These are phyloP conservation scores for Brachystomella parvula DNA, from an alignment of 1,140 invertebrate genomes.

Conservation along the genomic window DNA sequence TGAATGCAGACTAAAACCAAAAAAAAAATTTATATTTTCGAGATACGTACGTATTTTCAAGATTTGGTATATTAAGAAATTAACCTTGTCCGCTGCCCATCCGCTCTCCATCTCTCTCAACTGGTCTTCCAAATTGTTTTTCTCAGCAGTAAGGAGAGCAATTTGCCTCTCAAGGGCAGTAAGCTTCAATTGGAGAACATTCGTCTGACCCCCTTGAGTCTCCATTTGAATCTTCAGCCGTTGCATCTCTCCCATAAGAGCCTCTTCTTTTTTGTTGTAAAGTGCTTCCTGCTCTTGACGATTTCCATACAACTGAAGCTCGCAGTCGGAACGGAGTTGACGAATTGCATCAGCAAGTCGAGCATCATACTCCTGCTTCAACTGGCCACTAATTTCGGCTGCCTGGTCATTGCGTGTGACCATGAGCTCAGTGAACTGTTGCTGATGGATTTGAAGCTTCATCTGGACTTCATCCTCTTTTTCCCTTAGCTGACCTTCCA, in stretches of 20 bases:
- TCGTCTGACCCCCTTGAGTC: neutral
- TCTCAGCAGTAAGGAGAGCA: neutral
- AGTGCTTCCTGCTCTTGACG: slow-evolving; percentile 1
- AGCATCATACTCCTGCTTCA: slow-evolving; percentile 11
- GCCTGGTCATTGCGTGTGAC: neutral
- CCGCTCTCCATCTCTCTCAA: neutral
- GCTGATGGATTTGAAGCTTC: slow-evolving; percentile 3
- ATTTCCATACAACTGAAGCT: neutral
- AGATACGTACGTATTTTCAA: neutral
- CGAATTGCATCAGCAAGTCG: slow-evolving; percentile 8
- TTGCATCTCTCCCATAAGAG: neutral
- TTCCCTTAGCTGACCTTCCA: slow-evolving; percentile 1
- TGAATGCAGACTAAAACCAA: neutral
- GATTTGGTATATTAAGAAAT: too few relatives aligned
- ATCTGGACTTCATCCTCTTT: slow-evolving; percentile 5
- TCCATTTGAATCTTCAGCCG: neutral
- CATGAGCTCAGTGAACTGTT: neutral
- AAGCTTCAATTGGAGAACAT: neutral
- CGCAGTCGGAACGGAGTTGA: slow-evolving; percentile 1
- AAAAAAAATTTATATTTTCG: neutral
- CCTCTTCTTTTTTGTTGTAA: neutral
- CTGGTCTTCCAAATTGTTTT: neutral
- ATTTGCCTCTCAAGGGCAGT: neutral
- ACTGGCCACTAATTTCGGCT: neutral
- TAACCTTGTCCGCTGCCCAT: slow-evolving; percentile 7